Evolutionary conservation across 2,797 vertebrate genomes (phyloP).

Genomic region (Bradypus variegatus): DNA sequence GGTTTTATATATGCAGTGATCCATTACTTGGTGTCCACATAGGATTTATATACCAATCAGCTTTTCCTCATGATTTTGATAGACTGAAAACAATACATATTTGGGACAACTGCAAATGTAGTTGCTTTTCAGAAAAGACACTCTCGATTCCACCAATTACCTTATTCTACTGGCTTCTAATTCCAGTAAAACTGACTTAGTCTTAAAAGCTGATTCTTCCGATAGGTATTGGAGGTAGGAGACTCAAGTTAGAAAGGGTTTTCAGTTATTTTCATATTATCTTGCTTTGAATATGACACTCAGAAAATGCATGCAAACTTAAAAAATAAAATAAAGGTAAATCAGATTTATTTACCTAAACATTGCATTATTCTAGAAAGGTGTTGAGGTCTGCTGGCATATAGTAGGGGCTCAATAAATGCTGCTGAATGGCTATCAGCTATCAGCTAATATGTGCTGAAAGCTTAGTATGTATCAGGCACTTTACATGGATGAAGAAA

Average conservation of each 20-base stretch:
- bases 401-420: neutral
- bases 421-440: neutral
- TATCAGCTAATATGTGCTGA: neutral
- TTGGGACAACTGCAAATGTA: neutral
- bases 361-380: neutral
- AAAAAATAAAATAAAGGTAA: neutral
- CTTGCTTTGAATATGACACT: neutral
- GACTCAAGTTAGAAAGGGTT: neutral
- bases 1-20: neutral
- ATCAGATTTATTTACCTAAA: neutral
- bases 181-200: neutral
- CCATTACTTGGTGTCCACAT: neutral
- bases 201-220: conserved; percentile 14
- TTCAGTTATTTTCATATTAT: conserved; percentile 20
- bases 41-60: neutral
- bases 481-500: neutral
- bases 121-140: neutral
- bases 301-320: neutral
- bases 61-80: neutral
- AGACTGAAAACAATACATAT: neutral
- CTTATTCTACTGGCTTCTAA: neutral
- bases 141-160: neutral
- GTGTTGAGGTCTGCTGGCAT: neutral
- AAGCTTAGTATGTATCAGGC: neutral
- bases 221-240: neutral